Conservation (phyloP, 2,888 invertebrate species). For the Nephrocerus scutellatus region DNA sequence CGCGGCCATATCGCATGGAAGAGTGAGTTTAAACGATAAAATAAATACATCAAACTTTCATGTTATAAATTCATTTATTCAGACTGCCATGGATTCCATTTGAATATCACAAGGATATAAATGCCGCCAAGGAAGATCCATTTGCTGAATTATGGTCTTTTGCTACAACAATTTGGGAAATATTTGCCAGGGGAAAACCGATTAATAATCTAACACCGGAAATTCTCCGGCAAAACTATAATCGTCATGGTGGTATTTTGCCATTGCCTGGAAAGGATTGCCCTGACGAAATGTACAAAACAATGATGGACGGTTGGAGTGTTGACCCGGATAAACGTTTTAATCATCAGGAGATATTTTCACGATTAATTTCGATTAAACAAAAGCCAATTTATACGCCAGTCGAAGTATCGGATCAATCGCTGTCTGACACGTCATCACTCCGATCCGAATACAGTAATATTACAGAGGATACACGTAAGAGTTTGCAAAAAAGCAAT, state of each 20-base stretch:
- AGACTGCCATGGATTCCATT: constrained; percentile 88
- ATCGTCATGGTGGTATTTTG: constrained; percentile 52
- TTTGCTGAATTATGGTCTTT: constrained; percentile 86
- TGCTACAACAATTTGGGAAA: constrained; percentile 87
- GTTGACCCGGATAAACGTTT: constrained; percentile 62
- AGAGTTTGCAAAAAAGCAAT: constrained; percentile 1
- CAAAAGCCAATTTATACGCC: constrained; percentile 25
- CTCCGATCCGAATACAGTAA: constrained; percentile 19
- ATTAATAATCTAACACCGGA: constrained; percentile 37
- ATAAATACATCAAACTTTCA: background rate
- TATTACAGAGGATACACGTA: constrained; percentile 19
- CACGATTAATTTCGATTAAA: constrained; percentile 33
- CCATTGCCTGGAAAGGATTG: constrained; percentile 63
- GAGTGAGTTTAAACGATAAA: constrained; percentile 54
- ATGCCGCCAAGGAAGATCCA: constrained; percentile 58
- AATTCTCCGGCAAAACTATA: constrained; percentile 27
- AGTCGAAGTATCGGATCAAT: constrained; percentile 16
- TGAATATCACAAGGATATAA: constrained; percentile 67
- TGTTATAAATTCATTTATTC: constrained; percentile 8
- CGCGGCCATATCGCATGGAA: constrained; percentile 52
- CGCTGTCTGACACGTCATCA: constrained; percentile 21
- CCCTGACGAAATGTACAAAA: constrained; percentile 64
- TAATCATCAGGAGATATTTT: constrained; percentile 74
- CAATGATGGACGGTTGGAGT: constrained; percentile 85
- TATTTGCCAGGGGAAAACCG: constrained; percentile 71